Base-by-base conservation (phyloP, 2,888 invertebrate genomes). In the Sinelater perroti region DNA sequence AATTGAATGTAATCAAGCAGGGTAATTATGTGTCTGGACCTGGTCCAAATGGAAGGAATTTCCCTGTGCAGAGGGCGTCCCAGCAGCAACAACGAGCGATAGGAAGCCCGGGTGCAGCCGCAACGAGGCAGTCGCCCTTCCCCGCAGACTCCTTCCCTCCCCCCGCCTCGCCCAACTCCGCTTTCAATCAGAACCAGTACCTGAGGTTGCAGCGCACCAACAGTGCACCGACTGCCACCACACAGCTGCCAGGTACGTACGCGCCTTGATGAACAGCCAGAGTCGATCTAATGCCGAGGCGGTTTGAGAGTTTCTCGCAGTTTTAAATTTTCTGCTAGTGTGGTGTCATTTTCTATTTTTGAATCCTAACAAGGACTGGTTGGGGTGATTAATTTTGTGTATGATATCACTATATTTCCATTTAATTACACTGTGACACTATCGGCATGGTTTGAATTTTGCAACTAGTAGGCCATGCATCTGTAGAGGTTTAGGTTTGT, bases 181-280 rank as follows among this genome's bases (percentile, higher is more conserved):
- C 79, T 68, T 76, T 75, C 60, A 72, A 67, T 62, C 75, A 75
- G 64, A 76, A 68, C 64, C 78, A 77, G 72, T 78, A 76, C 72
- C 75, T 85, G 75, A 81, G 86, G 70, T 76, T 86, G 68, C 85
- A 85, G 71, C 80, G 86, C 69, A 78, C 83, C 42, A 81, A 84
- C 57, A 83, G 84, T 71, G 83, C 82, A 53, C 79, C 79, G 33
- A 79, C 81, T 51, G 82, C 83, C 61, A 83, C 83, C 47, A 82
- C 83, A 59, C 84, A 84, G 73, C 76, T 85, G 75, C 82, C 84
- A 81, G 85, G 85, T 85, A 81, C 70, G 73, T 66, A 28, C 26
- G 28, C 6, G 6, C 7, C 3, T 20, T 24, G 3, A 18, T 47
- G 1, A 10, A 35, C 24, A 35, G 21, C 16, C 13, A 11, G 14